Base-by-base conservation (phyloP, 2,888 invertebrate species). In the Epistrophella euchroma region DNA sequence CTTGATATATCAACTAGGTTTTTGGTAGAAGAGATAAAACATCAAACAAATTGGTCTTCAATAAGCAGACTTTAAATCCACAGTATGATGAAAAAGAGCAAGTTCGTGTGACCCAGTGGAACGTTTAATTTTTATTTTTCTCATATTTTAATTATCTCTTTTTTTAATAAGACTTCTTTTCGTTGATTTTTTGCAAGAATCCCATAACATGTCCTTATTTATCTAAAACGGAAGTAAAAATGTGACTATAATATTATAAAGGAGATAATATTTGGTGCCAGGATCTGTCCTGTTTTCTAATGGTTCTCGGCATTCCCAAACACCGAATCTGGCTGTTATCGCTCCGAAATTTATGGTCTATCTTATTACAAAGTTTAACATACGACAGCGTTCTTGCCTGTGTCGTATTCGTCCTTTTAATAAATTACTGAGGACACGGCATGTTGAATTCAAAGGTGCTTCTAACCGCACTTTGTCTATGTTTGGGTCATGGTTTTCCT, bases 351-450 rank as follows among this genome's bases (percentile, higher is more conserved):
- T 84, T 84, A 84, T 80, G 79, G 75, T 64, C 75, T 72, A 80
- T 80, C 80, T 84, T 71, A 84, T 75, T 80, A 84, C 70, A 74
- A 74, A 78, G 73, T 83, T 83, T 71, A 75, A 71, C 84, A 80
- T 79, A 84, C 80, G 79, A 75, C 70, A 66, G 56, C 52, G 58
- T 75, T 79, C 52, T 52, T 75, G 75, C 66, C n/a, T n/a, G 58
- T 71, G 56, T 74, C 60, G 78, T 62, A 78, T 78, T 78, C 73
- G 78, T 83, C 73, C 70, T 83, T 74, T 37, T 62, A 70, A 83
- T 83, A 83, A 83, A 83, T 83, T 35, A 45, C 47, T 37, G 2
- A 35, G 28, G 15, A 70, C 15, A 47, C 32, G 56, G 50, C 25
- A 68, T 70, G 70, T 52, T 73, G 47, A 47, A 62, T 72, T 62